A percentile compares a stretch with the other conserved stretches of the same genome.
Evolutionary conservation across 2,113 vertebrate genomes (phyloP).

Genomic region (Pollachius pollachius): DNA sequence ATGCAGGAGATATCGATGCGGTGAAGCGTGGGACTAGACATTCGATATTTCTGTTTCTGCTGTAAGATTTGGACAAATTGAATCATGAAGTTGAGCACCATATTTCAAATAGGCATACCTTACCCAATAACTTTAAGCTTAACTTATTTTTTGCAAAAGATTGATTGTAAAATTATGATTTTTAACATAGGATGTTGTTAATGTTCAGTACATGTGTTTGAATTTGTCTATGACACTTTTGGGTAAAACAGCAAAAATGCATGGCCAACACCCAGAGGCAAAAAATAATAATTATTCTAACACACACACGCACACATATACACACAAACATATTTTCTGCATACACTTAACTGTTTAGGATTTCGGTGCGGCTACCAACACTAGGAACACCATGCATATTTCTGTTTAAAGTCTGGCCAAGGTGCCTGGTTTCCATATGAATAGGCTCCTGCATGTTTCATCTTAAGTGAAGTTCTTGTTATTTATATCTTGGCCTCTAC

Average conservation of each 20-base stretch:
- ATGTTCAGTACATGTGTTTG: not conserved
- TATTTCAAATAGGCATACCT: too few relatives aligned
- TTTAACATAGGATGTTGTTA: not conserved
- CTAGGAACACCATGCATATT: not conserved
- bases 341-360: not conserved
- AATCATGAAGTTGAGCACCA: too few relatives aligned
- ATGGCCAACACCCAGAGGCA: conserved; percentile 18
- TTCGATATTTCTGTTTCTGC: too few relatives aligned
- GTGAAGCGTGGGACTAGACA: too few relatives aligned
- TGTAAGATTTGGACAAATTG: too few relatives aligned
- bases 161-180: not conserved
- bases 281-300: not conserved
- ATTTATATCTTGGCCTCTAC: too few relatives aligned
- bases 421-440: conserved; percentile 47
- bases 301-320: not conserved
- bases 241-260: conserved; percentile 35
- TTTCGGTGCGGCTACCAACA: not conserved
- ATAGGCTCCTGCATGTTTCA: not conserved
- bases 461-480: not conserved
- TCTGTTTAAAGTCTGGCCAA: conserved; percentile 4
- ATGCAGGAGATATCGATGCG: too few relatives aligned
- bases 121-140: too few relatives aligned
- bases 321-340: not conserved
- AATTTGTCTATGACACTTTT: not conserved
- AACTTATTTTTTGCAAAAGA: not conserved